Percentiles rank a stretch among this genome's conserved stretches.
These are phyloP conservation scores for Nesoenas mayeri DNA, from an alignment of 2,113 vertebrate genomes.

Conservation along the genomic window DNA sequence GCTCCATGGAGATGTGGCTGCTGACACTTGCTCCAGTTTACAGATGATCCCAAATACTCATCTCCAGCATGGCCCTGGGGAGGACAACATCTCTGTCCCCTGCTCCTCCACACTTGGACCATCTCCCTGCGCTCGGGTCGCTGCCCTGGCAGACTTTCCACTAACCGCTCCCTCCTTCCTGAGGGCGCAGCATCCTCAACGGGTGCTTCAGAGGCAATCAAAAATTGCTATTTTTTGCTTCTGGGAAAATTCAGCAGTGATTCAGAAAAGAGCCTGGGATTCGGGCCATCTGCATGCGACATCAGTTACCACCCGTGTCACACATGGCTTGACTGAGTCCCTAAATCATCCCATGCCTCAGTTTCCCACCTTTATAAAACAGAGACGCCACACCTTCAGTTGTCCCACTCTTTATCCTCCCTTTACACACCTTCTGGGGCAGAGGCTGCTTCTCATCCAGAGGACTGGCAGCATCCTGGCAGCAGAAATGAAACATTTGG, in stretches of 20 bases:
- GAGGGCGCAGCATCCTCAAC: constrained; percentile 10
- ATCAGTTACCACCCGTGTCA: neutral
- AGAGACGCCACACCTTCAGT: neutral
- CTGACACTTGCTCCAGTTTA: neutral
- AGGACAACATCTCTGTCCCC: neutral
- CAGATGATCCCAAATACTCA: neutral
- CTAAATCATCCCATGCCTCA: neutral
- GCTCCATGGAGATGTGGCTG: neutral
- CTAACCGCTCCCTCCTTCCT: neutral
- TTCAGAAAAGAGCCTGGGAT: constrained; percentile 37
- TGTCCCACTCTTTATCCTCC: neutral
- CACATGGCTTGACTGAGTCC: neutral
- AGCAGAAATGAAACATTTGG: neutral
- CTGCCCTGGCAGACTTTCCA: neutral
- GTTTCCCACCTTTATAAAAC: neutral
- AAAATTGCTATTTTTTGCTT: constrained; percentile 34
- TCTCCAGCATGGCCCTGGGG: neutral
- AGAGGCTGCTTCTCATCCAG: neutral
- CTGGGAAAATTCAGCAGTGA: constrained; percentile 24
- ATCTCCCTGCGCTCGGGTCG: neutral
- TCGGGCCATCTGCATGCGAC: neutral
- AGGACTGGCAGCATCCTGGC: neutral
- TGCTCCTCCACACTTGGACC: neutral
- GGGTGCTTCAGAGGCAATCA: constrained; percentile 42
- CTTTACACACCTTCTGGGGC: neutral